Conservation (phyloP, 2,113 vertebrate species). For the Engraulis encrasicolus region DNA sequence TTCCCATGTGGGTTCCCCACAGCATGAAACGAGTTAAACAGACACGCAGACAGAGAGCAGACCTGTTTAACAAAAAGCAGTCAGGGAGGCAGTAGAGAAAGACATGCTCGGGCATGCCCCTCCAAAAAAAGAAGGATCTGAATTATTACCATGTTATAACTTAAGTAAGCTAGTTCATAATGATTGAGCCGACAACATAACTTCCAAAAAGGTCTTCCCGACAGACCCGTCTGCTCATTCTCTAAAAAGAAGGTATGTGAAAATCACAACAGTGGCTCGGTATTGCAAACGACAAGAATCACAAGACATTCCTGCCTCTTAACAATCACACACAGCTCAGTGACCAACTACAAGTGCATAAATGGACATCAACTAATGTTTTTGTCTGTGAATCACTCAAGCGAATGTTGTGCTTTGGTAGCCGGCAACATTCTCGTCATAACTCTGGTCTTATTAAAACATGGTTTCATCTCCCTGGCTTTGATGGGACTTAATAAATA, state of each 20-base stretch:
- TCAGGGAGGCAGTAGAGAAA: background rate
- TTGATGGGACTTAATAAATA: conserved; percentile 49
- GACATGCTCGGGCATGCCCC: conserved; percentile 1
- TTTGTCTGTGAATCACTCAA: conserved; percentile 53
- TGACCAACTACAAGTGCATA: conserved; percentile 44
- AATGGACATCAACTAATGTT: conserved; percentile 60
- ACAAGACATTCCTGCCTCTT: conserved; percentile 22
- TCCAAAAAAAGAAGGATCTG: background rate
- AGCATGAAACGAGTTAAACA: background rate
- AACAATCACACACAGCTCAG: conserved; percentile 59
- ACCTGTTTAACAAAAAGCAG: background rate
- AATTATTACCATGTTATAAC: background rate
- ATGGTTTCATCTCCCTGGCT: conserved; percentile 49
- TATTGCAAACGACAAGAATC: background rate
- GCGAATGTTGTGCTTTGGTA: conserved; percentile 44
- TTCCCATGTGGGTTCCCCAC: background rate
- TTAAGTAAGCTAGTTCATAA: background rate
- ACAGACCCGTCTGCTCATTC: background rate
- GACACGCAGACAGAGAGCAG: background rate
- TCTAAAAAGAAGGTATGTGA: background rate
- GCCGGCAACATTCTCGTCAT: conserved; percentile 62
- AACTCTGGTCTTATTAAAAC: conserved; percentile 59
- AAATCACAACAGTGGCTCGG: background rate
- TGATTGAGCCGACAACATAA: background rate
- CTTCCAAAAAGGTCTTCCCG: background rate